Base-by-base conservation (phyloP, 2,113 vertebrate genomes). In the Parotia lawesii region DNA sequence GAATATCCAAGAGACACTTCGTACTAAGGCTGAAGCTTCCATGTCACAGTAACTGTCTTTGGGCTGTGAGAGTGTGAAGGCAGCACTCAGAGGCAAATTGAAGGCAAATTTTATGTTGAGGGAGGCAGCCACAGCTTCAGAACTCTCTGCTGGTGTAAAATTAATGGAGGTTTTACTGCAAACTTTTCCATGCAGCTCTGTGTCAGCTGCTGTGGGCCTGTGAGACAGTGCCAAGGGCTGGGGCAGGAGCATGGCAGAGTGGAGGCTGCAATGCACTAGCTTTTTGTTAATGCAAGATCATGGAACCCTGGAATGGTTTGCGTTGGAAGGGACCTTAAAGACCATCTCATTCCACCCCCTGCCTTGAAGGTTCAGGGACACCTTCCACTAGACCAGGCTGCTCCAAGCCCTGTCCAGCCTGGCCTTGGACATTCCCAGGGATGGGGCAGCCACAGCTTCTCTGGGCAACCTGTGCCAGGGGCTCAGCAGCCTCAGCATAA, bases 341-440 rank as follows among this genome's bases (percentile, higher is more conserved):
- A 0, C 1, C n/a, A 58, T 45, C 21, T 11, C 10, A 7, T 28
- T 20, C n/a, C 35, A 44, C 8, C 9, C 9, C 12, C 5, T 73
- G 10, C n/a, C 53, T 6, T 8, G 12, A 35, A 58, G 15, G 22
- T 24, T 58, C 38, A 78, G n/a, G 12, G 17, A 24, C 53, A 33
- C 25, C 22, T 66, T 3, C 66, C 40, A 48, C 15, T 11, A 0
- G 4, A 11, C 18, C 67, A 73, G 53, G 9, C 0, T 53, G 40
- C 53, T 60, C 12, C 66, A 20, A 60, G n/a, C 12, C 20, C 38
- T 0, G 0, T 35, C n/a, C 66, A 85, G 0, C 29, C 25, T 33
- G 42, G 33, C 27, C 42, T 64, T 44, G n/a, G 22, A 0, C 45
- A 16, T 6, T 38, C 0, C 1, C 33, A 58, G 13, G 37, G 50